Evolutionary conservation across 2,797 vertebrate species (phyloP).

Genomic region (Cirrhinus mrigala): DNA sequence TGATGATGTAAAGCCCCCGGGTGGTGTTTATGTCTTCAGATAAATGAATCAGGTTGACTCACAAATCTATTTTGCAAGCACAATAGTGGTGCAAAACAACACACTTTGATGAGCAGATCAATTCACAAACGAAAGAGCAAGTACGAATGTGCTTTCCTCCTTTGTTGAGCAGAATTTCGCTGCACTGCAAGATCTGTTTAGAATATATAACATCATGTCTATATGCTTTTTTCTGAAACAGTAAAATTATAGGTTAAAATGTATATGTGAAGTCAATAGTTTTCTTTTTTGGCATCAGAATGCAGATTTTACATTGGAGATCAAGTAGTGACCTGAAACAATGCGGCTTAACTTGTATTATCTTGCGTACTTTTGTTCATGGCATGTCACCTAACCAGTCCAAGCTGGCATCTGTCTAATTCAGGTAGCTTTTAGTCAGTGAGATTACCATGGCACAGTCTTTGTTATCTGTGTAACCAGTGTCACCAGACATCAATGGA

Average conservation of each 20-base stretch:
- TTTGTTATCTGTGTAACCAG: not conserved
- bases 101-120: constrained; percentile 9
- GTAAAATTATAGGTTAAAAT: not conserved
- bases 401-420: not conserved
- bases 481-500: not conserved
- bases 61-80: constrained; percentile 44
- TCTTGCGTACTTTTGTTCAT: not conserved
- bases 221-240: not conserved
- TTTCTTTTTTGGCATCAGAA: not conserved
- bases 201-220: not conserved
- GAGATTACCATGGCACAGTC: not conserved
- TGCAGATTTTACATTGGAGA: not conserved
- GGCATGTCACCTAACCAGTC: not conserved
- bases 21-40: constrained; percentile 33
- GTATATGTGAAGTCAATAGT: not conserved
- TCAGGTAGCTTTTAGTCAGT: not conserved
- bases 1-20: constrained; percentile 38
- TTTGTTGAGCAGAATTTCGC: not conserved
- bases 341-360: not conserved
- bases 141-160: too few species aligned
- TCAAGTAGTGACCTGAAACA: not conserved
- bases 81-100: not conserved
- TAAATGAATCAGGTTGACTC: constrained; percentile 50
- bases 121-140: not conserved
- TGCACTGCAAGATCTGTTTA: not conserved